These are phyloP conservation scores for Ligdia adustata DNA, from an alignment of 2,888 invertebrate genomes.

Conservation along the genomic window DNA sequence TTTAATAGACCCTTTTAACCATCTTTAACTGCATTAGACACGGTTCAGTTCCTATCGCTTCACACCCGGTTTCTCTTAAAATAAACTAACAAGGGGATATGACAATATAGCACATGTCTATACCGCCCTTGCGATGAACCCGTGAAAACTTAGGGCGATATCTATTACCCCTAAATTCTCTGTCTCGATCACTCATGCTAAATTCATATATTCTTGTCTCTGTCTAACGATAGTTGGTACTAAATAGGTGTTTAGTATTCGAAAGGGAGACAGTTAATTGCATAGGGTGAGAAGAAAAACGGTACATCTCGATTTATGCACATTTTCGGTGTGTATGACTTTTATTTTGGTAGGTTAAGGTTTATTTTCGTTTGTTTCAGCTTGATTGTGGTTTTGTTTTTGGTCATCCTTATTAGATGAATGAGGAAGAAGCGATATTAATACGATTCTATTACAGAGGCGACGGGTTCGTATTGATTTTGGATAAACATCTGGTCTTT, in stretches of 20 bases:
- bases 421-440: slow-evolving; percentile 56
- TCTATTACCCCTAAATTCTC: slow-evolving; percentile 44
- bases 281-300: slow-evolving; percentile 78
- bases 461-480: slow-evolving; percentile 51
- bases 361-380: slow-evolving; percentile 30
- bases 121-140: slow-evolving; percentile 60
- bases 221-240: slow-evolving; percentile 65
- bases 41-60: slow-evolving; percentile 69
- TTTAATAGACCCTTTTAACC: slow-evolving; percentile 32
- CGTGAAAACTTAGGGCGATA: slow-evolving; percentile 68
- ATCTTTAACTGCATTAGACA: slow-evolving; percentile 51
- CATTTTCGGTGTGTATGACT: slow-evolving; percentile 12
- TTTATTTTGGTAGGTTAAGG: slow-evolving; percentile 32
- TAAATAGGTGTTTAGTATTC: slow-evolving; percentile 84
- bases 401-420: slow-evolving; percentile 62
- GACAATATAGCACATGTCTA: slow-evolving; percentile 48
- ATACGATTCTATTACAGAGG: slow-evolving; percentile 61
- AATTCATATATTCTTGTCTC: slow-evolving; percentile 36
- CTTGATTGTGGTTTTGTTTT: slow-evolving; percentile 38
- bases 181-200: slow-evolving; percentile 38
- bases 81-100: slow-evolving; percentile 52
- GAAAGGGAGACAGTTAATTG: slow-evolving; percentile 80
- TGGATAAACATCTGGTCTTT: slow-evolving; percentile 33
- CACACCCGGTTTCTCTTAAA: slow-evolving; percentile 64
- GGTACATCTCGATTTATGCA: slow-evolving; percentile 43